These are phyloP conservation scores for Ips typographus DNA, from an alignment of 1,140 invertebrate species.

Conservation along the genomic window DNA sequence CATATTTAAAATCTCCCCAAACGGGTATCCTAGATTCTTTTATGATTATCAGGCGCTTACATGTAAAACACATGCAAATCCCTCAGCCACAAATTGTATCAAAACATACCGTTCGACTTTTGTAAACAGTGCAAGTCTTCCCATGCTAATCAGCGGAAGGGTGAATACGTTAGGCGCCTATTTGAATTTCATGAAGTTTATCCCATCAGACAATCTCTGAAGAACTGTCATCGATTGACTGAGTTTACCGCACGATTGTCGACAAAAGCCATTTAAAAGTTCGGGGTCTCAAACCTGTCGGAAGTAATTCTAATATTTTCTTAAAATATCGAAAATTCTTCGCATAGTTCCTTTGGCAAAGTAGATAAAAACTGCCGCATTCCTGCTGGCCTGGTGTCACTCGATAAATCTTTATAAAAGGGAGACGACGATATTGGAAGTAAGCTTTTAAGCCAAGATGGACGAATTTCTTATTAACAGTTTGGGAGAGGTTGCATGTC, in stretches of 20 bases:
- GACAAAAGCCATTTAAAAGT: too few relatives aligned
- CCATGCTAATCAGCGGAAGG: conserved; percentile 14
- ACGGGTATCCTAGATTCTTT: too few relatives aligned
- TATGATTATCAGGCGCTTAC: not conserved
- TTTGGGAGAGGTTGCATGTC: too few relatives aligned
- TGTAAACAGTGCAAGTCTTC: conserved; percentile 17
- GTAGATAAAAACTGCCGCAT: too few relatives aligned
- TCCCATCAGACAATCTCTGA: not conserved
- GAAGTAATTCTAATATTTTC: conserved; percentile 1
- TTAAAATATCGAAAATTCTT: conserved; percentile 4
- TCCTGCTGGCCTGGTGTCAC: conserved; percentile 1
- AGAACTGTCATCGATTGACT: not conserved
- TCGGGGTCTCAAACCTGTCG: too few relatives aligned
- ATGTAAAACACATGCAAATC: conserved; percentile 22
- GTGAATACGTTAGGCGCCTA: conserved; percentile 13
- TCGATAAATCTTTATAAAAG: conserved; percentile 14
- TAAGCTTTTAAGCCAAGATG: not conserved
- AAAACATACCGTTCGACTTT: conserved; percentile 18
- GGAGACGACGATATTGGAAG: not conserved
- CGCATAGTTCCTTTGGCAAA: not conserved
- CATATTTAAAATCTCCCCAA: too few relatives aligned
- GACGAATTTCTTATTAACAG: too few relatives aligned
- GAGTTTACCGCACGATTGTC: too few relatives aligned
- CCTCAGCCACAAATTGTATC: conserved; percentile 8
- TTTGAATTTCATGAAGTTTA: conserved; percentile 24